These are phyloP conservation scores for Copsychus sechellarum DNA, from an alignment of 2,113 vertebrate species.

Conservation along the genomic window DNA sequence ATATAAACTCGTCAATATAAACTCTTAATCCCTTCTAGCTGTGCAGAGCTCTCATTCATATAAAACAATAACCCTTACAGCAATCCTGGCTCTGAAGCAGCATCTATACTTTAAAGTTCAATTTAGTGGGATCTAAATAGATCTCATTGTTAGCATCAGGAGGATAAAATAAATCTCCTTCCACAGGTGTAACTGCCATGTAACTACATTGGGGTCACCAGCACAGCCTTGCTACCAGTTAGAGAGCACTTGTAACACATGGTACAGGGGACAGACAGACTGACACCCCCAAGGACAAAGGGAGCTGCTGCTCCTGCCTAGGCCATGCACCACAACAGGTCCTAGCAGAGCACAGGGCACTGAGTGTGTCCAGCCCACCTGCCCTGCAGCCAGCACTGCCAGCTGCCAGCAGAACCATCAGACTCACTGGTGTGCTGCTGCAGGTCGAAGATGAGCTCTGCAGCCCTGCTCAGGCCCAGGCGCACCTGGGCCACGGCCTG, in stretches of 20 bases:
- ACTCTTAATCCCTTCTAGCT: background rate
- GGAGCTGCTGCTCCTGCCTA: background rate
- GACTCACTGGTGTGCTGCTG: slow-evolving; percentile 23
- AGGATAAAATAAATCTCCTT: background rate
- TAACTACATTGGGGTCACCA: background rate
- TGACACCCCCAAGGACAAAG: background rate
- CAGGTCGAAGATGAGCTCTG: slow-evolving; percentile 69
- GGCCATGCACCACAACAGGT: background rate
- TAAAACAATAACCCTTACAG: background rate
- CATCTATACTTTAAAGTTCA: background rate
- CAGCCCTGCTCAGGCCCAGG: slow-evolving; percentile 81
- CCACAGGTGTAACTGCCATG: background rate
- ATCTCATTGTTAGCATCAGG: background rate
- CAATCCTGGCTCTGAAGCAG: background rate
- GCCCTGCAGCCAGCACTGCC: background rate
- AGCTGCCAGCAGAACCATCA: background rate
- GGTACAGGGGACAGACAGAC: background rate
- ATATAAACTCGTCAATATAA: background rate
- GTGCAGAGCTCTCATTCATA: background rate
- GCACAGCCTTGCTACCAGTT: background rate
- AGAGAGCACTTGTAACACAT: background rate
- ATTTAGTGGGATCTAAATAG: background rate
- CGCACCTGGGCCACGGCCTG: slow-evolving; percentile 84
- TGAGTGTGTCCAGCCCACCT: background rate
- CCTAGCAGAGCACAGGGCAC: background rate